Percentiles rank a stretch among this genome's conserved stretches.
phyloP scores from a whole-genome alignment of 2,888 invertebrate genomes.

The Lasioglossum leucozonium region DNA sequence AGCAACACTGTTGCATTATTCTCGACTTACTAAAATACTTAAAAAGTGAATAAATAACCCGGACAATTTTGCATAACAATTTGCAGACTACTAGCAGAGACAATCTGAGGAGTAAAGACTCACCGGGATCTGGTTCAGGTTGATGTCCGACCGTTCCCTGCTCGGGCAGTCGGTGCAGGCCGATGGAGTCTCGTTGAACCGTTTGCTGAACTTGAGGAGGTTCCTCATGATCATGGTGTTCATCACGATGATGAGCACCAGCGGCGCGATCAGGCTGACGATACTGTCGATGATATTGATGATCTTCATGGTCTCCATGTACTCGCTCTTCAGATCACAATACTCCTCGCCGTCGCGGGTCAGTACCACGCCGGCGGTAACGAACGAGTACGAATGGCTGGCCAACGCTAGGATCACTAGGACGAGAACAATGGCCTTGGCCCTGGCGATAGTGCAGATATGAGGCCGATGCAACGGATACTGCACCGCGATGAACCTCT shows the following conservation, averaged over 20 bases:
- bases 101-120: conserved; percentile 59
- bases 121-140: conserved; percentile 84
- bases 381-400: conserved; percentile 84
- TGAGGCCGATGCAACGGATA: conserved; percentile 87
- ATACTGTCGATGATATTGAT: conserved; percentile 87
- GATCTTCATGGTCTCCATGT: conserved; percentile 85
- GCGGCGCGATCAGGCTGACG: conserved; percentile 87
- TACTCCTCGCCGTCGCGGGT: conserved; percentile 80
- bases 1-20: too few relatives aligned
- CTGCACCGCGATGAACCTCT: conserved; percentile 89
- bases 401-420: conserved; percentile 84
- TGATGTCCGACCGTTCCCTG: conserved; percentile 83
- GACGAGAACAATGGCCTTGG: conserved; percentile 85
- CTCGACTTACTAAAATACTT: too few relatives aligned
- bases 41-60: too few relatives aligned
- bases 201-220: conserved; percentile 84
- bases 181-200: conserved; percentile 81
- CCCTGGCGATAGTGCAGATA: conserved; percentile 87
- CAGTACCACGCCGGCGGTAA: conserved; percentile 84
- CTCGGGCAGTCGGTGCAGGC: conserved; percentile 79
- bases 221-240: conserved; percentile 88
- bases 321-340: conserved; percentile 86
- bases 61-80: too few relatives aligned
- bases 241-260: conserved; percentile 87
- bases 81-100: not conserved